Percentiles rank a stretch among this genome's conserved stretches.
Conservation (phyloP, 2,888 invertebrate species). For the Chorisops tibialis region DNA sequence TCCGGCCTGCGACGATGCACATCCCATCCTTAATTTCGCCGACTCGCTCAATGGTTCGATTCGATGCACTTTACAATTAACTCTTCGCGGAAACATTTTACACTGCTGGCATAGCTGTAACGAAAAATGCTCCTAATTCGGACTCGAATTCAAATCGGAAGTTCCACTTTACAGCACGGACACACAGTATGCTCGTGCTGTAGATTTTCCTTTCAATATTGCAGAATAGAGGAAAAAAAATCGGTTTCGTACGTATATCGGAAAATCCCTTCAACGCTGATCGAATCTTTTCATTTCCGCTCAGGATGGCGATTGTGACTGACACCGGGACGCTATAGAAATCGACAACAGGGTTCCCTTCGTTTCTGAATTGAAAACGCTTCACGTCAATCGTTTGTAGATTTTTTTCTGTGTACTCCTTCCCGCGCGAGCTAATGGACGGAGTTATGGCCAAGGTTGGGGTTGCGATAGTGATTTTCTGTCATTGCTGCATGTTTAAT, state of each 20-base stretch:
- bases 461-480: constrained; percentile 2
- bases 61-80: constrained; percentile 24
- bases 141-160: constrained; percentile 2
- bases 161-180: neutral
- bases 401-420: neutral
- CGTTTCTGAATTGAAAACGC: neutral
- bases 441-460: neutral
- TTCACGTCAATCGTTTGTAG: neutral
- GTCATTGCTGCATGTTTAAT: constrained; percentile 3
- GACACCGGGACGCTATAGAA: constrained; percentile 16
- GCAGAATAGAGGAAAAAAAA: too few relatives aligned
- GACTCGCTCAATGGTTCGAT: constrained; percentile 31
- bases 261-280: constrained; percentile 7
- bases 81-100: constrained; percentile 10
- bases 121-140: neutral
- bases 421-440: neutral
- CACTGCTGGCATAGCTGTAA: constrained; percentile 2
- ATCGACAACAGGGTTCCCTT: neutral
- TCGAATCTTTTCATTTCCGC: constrained; percentile 28
- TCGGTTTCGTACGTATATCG: neutral
- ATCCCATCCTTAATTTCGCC: constrained; percentile 37
- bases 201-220: too few relatives aligned
- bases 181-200: too few relatives aligned
- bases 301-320: constrained; percentile 17
- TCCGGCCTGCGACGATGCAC: constrained; percentile 36